Conservation (phyloP, 2,888 invertebrate genomes). For the Andrena minutula region DNA sequence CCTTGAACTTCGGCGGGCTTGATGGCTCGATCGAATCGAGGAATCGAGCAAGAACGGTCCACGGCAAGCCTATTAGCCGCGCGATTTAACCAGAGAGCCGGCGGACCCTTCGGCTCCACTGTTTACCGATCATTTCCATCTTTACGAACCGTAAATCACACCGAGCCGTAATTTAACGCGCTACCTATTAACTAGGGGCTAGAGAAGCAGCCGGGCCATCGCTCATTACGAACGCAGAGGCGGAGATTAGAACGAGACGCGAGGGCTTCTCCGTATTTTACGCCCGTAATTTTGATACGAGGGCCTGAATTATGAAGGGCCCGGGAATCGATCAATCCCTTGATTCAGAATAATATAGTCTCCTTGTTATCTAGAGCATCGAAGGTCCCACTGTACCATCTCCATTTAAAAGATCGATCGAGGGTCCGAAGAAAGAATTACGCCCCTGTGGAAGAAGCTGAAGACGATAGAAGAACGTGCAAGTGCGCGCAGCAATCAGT, state of each 20-base stretch:
- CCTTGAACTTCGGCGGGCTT: constrained; percentile 1
- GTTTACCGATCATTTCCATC: constrained; percentile 23
- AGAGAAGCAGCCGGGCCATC: background rate
- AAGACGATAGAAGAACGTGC: background rate
- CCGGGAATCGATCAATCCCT: background rate
- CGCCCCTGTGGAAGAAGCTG: background rate
- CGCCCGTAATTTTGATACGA: constrained; percentile 15
- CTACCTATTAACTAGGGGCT: constrained; percentile 26
- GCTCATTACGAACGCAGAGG: background rate
- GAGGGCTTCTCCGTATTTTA: constrained; percentile 4
- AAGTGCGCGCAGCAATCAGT: background rate
- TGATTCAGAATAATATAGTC: background rate
- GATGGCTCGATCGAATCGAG: constrained; percentile 11
- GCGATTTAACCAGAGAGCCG: background rate
- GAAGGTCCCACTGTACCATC: background rate
- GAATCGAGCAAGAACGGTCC: background rate
- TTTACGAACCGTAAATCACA: constrained; percentile 33
- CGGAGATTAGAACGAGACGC: background rate
- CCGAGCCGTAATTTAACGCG: constrained; percentile 19
- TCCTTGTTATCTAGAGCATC: background rate
- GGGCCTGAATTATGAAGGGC: constrained; percentile 22
- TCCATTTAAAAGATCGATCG: background rate
- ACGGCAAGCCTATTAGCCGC: constrained; percentile 4
- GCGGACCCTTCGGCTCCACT: background rate
- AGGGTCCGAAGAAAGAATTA: background rate